Conservation (phyloP, 2,888 invertebrate genomes). For the Diarsia mendica region DNA sequence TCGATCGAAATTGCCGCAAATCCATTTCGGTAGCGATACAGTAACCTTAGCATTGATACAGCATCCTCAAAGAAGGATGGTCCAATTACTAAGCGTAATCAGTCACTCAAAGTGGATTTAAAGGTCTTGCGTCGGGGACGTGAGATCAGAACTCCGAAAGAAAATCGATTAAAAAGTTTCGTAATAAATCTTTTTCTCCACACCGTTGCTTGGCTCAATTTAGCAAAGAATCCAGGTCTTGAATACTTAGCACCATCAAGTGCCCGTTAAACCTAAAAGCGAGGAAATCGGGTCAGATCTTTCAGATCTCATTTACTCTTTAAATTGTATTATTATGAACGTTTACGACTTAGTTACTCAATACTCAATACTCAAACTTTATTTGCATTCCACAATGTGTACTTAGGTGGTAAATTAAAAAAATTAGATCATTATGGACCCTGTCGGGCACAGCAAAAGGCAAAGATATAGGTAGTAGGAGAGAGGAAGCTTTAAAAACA, state of each 20-base stretch:
- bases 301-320: slow-evolving; percentile 33
- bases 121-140: background rate
- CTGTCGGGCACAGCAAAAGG: too few species aligned
- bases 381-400: too few species aligned
- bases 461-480: too few species aligned
- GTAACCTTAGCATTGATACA: too few species aligned
- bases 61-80: too few species aligned
- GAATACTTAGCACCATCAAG: background rate
- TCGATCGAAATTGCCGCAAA: too few species aligned
- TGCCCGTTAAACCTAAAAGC: slow-evolving; percentile 16
- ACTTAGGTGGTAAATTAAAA: too few species aligned
- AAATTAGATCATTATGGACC: too few species aligned
- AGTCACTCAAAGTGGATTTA: background rate
- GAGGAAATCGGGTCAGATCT: slow-evolving; percentile 23
- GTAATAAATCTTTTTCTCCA: background rate
- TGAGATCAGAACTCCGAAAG: background rate
- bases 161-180: background rate
- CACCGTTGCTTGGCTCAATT: too few species aligned
- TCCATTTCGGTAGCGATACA: too few species aligned
- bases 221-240: background rate
- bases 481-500: too few species aligned
- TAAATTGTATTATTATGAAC: slow-evolving; percentile 13
- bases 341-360: background rate
- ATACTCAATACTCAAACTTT: too few species aligned
- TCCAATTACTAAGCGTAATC: background rate